Percentiles rank a stretch among this genome's conserved stretches.
Evolutionary conservation across 2,888 invertebrate species (phyloP).

Genomic region (Junonia oenone): DNA sequence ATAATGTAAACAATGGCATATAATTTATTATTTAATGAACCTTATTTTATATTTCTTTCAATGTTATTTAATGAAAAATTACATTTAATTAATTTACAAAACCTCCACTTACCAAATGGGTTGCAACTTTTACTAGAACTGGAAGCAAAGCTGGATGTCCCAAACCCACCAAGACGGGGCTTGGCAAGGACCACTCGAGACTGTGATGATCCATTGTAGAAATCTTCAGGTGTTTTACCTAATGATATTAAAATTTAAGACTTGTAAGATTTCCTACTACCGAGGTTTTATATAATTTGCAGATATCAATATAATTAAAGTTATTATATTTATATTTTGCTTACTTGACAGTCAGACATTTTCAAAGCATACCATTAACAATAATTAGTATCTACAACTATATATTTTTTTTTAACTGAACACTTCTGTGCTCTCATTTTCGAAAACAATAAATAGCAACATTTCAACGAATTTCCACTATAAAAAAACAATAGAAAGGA

Average conservation of each 20-base stretch:
- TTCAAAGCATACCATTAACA: too few species aligned
- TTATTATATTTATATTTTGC: too few species aligned
- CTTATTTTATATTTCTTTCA: neutral
- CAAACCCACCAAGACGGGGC: conserved; percentile 67
- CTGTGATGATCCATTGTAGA: conserved; percentile 61
- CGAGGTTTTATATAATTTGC: too few species aligned
- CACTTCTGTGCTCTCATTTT: neutral
- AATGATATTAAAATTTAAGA: too few species aligned
- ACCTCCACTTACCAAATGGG: conserved; percentile 53
- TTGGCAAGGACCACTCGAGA: conserved; percentile 66
- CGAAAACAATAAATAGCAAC: neutral
- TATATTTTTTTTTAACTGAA: neutral
- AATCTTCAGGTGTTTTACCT: conserved; percentile 64
- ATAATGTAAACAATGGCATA: too few species aligned
- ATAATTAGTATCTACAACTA: too few species aligned
- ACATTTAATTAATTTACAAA: neutral
- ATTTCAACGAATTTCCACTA: neutral
- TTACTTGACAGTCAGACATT: too few species aligned
- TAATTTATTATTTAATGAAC: too few species aligned
- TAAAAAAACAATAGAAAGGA: neutral
- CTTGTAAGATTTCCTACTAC: too few species aligned
- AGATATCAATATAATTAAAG: too few species aligned
- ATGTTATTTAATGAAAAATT: too few species aligned
- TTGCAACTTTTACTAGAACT: conserved; percentile 59
- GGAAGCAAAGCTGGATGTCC: conserved; percentile 56